Evolutionary conservation across 2,797 vertebrate genomes (phyloP).

Genomic region (Dryobates pubescens): DNA sequence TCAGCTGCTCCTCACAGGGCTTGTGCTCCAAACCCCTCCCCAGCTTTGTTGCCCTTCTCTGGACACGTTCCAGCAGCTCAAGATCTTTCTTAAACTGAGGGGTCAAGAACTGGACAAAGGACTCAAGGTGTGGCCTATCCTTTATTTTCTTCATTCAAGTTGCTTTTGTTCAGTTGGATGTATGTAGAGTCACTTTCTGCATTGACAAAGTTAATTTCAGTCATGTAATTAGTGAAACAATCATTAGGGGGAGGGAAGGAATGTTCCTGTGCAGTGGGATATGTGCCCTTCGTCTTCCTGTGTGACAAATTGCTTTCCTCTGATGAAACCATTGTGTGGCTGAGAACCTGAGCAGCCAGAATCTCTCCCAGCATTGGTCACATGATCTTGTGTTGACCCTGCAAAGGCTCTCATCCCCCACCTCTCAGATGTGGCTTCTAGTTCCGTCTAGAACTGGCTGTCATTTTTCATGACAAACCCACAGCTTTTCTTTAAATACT

Average conservation of each 20-base stretch:
- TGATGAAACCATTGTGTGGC: neutral
- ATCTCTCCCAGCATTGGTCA: neutral
- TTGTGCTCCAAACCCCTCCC: too few relatives aligned
- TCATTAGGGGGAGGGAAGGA: neutral
- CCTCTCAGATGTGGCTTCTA: neutral
- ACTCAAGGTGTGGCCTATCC: too few relatives aligned
- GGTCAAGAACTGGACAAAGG: too few relatives aligned
- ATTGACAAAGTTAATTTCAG: conserved; percentile 50
- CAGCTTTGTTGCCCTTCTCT: too few relatives aligned
- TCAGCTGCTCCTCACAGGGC: too few relatives aligned
- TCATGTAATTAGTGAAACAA: neutral
- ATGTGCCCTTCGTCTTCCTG: neutral
- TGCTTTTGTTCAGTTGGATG: neutral
- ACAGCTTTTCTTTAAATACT: neutral
- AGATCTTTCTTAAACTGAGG: too few relatives aligned
- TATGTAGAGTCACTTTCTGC: conserved; percentile 42
- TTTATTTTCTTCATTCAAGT: too few relatives aligned
- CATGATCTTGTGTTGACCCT: neutral
- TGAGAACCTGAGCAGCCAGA: neutral
- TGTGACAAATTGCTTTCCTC: neutral
- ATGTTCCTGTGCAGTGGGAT: neutral
- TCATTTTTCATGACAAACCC: neutral
- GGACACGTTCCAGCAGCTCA: too few relatives aligned
- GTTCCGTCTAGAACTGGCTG: neutral
- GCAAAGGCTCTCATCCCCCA: neutral